These are phyloP conservation scores for Brotula barbata DNA, from an alignment of 2,797 vertebrate genomes.

Conservation along the genomic window DNA sequence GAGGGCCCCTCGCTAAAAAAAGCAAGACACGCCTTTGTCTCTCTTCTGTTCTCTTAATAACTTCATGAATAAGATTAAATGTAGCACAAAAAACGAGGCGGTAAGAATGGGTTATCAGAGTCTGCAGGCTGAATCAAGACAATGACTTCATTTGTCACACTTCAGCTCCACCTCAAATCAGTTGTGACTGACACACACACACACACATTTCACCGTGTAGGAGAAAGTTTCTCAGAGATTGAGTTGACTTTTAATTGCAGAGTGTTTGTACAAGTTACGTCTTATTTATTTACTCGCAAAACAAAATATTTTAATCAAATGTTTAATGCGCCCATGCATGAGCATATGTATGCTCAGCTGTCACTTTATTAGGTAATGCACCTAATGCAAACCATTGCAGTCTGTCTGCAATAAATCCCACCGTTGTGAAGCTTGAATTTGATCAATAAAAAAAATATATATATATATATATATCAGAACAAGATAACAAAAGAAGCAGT, in stretches of 20 bases:
- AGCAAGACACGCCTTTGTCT: constrained; percentile 1
- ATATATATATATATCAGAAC: too few relatives aligned
- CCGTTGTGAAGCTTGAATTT: too few relatives aligned
- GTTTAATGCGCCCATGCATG: too few relatives aligned
- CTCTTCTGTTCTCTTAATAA: constrained; percentile 24
- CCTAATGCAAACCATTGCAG: too few relatives aligned
- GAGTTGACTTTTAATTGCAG: constrained; percentile 8
- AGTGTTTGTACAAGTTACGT: not conserved
- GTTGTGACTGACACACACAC: constrained; percentile 33
- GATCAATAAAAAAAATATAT: too few relatives aligned
- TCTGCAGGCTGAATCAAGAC: constrained; percentile 38
- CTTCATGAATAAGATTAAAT: constrained; percentile 27
- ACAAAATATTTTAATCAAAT: too few relatives aligned
- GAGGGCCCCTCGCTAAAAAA: constrained; percentile 9
- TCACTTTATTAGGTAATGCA: too few relatives aligned
- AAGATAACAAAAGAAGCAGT: too few relatives aligned
- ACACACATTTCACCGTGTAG: constrained; percentile 15
- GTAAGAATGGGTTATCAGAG: constrained; percentile 33
- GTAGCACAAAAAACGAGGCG: constrained; percentile 19
- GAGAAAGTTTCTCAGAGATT: not conserved
- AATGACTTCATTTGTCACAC: constrained; percentile 51
- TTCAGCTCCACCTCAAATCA: constrained; percentile 28
- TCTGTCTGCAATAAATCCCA: too few relatives aligned
- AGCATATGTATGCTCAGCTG: too few relatives aligned
- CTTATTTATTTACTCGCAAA: not conserved